A percentile compares a stretch with the other conserved stretches of the same genome.
Conservation (phyloP, 2,797 vertebrate genomes). For the Champsocephalus gunnari region DNA sequence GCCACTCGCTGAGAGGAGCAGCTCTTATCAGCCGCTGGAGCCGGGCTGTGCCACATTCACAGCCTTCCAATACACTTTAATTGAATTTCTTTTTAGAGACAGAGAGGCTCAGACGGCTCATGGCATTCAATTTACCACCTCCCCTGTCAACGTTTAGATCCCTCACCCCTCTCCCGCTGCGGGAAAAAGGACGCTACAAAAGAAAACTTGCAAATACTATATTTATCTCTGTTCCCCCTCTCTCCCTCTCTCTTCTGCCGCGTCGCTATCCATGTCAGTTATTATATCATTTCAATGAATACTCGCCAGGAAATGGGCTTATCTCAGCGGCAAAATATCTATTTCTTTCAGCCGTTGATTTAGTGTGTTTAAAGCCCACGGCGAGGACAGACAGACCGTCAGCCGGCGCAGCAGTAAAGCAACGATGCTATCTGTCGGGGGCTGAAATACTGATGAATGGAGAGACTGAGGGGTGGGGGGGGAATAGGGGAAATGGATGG, state of each 20-base stretch:
- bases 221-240: constrained; percentile 86
- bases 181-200: constrained; percentile 89
- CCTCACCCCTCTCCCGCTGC: constrained; percentile 77
- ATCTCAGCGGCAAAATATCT: constrained; percentile 84
- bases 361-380: constrained; percentile 85
- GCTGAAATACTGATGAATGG: constrained; percentile 81
- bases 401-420: constrained; percentile 73
- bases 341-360: constrained; percentile 87
- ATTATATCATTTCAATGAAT: constrained; percentile 90
- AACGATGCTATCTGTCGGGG: constrained; percentile 75
- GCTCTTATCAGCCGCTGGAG: constrained; percentile 94
- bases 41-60: constrained; percentile 97
- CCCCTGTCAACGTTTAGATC: constrained; percentile 92
- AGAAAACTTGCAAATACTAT: constrained; percentile 92
- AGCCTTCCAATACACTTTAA: constrained; percentile 99
- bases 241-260: constrained; percentile 61
- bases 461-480: constrained; percentile 54
- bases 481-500: constrained; percentile 59
- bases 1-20: constrained; percentile 81
- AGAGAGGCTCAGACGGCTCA: constrained; percentile 96
- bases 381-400: constrained; percentile 81
- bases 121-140: constrained; percentile 96
- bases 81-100: constrained; percentile 99
- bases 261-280: constrained; percentile 83
- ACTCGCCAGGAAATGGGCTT: constrained; percentile 85